These are phyloP conservation scores for Trinorchestia longiramus DNA, from an alignment of 1,140 invertebrate species.

Conservation along the genomic window DNA sequence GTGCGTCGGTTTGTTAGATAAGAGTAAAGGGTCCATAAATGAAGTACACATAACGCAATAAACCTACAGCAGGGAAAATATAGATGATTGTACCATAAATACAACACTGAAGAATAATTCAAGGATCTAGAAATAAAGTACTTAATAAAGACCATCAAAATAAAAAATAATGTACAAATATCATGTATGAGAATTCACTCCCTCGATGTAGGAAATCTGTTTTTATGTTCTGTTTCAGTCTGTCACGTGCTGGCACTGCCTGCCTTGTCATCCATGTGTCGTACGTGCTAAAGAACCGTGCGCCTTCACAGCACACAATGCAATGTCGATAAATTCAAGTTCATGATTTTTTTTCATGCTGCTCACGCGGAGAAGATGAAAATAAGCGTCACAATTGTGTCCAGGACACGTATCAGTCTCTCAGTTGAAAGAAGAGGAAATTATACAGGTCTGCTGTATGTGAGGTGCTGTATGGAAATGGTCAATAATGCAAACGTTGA, in stretches of 20 bases:
- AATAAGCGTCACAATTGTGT: background rate
- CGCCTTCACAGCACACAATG: background rate
- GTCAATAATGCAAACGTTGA: background rate
- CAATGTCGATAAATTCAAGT: background rate
- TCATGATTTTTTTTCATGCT: background rate
- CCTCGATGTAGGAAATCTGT: no score
- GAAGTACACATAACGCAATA: no score
- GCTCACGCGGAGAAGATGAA: background rate
- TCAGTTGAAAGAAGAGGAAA: background rate
- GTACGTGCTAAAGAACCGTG: background rate
- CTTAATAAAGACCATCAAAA: no score
- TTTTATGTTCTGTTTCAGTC: no score
- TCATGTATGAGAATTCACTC: no score
- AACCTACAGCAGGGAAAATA: no score
- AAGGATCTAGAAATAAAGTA: no score
- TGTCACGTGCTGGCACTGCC: background rate
- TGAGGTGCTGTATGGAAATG: background rate
- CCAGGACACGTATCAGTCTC: background rate
- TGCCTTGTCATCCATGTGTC: background rate
- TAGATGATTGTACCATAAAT: no score
- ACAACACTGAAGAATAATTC: no score
- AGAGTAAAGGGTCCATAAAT: no score
- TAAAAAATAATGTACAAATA: no score
- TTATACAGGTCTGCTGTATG: background rate
- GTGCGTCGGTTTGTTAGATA: no score